Evolutionary conservation across 2,797 vertebrate species (phyloP), one percentile per base, ranked within the genome.

Genomic region (Poecilia gillii): DNA sequence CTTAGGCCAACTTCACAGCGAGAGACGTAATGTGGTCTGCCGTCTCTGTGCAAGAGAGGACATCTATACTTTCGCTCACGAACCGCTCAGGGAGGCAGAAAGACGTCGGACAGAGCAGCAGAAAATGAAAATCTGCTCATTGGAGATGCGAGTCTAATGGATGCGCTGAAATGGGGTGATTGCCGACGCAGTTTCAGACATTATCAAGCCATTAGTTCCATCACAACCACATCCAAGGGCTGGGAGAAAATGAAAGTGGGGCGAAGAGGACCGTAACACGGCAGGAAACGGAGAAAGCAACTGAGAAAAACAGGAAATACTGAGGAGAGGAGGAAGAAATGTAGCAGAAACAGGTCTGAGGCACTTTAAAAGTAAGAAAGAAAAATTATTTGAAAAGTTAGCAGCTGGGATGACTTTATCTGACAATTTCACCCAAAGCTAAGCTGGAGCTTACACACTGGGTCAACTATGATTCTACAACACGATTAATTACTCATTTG

Each of bases 271-370:
- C 3, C n/a, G 23, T 41, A 77, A 51, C 55, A 28, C 23, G 46
- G 28, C n/a, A 46, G 25, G 47, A 12, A 3, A 3, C 7, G 39
- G 12, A 66, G 3, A 66, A 11, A 23, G 36, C 7, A 12, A 23
- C 6, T 1, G 3, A 68, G 82, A 71, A 77, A 53, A 86, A 1
- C 47, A 49, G 73, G 59, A 81, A 72, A 77, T 0, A 0, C 43
- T 36, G 73, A 53, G 33, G 68, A 39, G 31, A 76, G 82, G 83
- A 84, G 83, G 86, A 86, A 85, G 79, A 83, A 85, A 85, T 20
- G 41, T 25, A 76, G 55, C 74, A 4, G 59, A 25, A 55, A 0
- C 36, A 86, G 76, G 81, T 53, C 47, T 0, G 3, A 72, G 25
- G 2, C 41, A 57, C 0, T 49, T 45, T 31, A 18, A 2, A 18